Evolutionary conservation across 2,797 vertebrate species (phyloP), one percentile per base, ranked within the genome.

Genomic region (Thamnophis elegans): DNA sequence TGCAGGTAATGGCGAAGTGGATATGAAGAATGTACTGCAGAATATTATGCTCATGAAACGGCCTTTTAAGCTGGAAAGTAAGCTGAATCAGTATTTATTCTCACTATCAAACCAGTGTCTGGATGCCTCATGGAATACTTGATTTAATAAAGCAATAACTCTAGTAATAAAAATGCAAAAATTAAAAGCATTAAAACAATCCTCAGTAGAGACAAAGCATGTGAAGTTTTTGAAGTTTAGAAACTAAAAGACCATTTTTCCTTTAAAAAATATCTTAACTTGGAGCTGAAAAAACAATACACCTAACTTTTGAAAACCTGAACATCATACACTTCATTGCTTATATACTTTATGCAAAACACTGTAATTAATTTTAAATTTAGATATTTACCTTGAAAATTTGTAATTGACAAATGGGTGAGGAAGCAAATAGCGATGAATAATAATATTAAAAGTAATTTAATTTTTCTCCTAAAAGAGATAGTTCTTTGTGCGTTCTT

Each of bases 1-100:
- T 94, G 90, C 16, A 95, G 93, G 20, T 13, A 86, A 92, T 26
- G 92, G 92, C 32, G 93, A 89, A 32, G 62, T 94, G 65, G 94
- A 92, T 92, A 62, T 93, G 65, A 94, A 94, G 13, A 87, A 88
- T 28, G 22, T 93, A 47, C 62, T 95, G n/a, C 25, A 89, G 47
- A 68, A 5, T 18, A 5, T 95, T 16, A 89, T 88, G 88, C 32
- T 54, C 28, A 28, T 58, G 6, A 13, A 87, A 58, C 51, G 2
- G n/a, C 58, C 87, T 68, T 68, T 59, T 16, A 58, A 36, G 22
- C 59, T 55, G 87, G 56, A 92, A 92, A 82, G 93, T 93, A 73
- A 93, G 93, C 85, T 36, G 13, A 87, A 91, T 14, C 18, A 25
- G 5, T 89, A 42, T 58, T 68, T 90, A 55, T 1, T 18, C 14